Percentiles rank a stretch among this genome's conserved stretches.
Conservation (phyloP, 2,113 vertebrate genomes). For the Gavia stellata region DNA sequence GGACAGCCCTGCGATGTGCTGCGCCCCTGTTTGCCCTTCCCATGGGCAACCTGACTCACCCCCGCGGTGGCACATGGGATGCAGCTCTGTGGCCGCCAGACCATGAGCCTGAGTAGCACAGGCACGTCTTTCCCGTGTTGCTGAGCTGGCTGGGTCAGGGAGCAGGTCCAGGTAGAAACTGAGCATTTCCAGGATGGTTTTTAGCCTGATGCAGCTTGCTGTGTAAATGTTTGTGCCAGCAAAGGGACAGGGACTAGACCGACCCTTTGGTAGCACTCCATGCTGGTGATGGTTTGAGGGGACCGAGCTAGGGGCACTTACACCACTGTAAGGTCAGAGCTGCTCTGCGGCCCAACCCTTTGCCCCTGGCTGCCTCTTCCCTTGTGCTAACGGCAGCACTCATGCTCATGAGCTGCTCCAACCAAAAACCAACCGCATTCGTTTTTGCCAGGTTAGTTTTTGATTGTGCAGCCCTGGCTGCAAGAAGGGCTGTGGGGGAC, state of each 20-base stretch:
- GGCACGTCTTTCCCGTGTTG: not conserved
- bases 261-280: not conserved
- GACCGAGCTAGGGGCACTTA: not conserved
- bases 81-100: not conserved
- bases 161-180: not conserved
- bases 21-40: not conserved
- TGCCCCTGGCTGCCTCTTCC: not conserved
- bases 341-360: not conserved
- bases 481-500: not conserved
- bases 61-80: rapidly evolving
- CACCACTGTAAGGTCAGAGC: not conserved
- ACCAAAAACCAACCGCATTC: not conserved
- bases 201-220: not conserved
- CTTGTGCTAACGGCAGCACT: not conserved
- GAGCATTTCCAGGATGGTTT: not conserved
- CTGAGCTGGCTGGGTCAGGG: not conserved
- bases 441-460: not conserved
- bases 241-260: not conserved
- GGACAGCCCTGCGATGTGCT: not conserved
- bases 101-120: not conserved
- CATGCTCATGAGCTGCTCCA: not conserved
- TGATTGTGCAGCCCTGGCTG: not conserved
- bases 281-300: not conserved
- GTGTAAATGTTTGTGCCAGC: rapidly evolving
- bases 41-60: not conserved